phyloP scores from a whole-genome alignment of 2,113 vertebrate species.

The Otus sunia region DNA sequence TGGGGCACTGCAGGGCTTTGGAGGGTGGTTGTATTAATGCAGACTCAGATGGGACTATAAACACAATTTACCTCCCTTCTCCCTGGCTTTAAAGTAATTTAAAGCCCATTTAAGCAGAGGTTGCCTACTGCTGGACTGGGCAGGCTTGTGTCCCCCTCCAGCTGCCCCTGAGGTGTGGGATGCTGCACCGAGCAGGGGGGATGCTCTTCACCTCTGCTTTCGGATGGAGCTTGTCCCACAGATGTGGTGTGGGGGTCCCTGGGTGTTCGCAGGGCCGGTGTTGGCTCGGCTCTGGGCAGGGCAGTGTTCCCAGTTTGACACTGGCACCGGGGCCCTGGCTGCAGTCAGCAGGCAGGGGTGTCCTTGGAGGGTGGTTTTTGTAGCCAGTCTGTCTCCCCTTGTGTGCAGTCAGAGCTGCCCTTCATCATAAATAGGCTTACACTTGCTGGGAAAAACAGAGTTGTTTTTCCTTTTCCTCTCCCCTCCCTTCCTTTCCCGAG shows the following conservation, averaged over 20 bases:
- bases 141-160: accelerated
- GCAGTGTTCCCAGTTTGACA: not conserved
- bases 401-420: accelerated
- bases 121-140: not conserved
- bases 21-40: not conserved
- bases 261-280: accelerated
- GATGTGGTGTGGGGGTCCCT: accelerated
- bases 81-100: not conserved
- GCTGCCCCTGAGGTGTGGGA: accelerated
- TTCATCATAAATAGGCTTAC: not conserved
- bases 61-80: not conserved
- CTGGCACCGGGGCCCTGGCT: accelerated
- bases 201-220: not conserved
- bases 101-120: not conserved
- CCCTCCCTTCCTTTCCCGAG: not conserved
- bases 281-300: not conserved
- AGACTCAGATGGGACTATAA: not conserved
- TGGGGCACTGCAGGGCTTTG: not conserved
- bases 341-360: not conserved
- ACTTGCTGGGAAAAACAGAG: not conserved
- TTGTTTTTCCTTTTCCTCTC: conserved; percentile 1
- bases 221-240: accelerated
- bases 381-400: not conserved
- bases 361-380: not conserved
- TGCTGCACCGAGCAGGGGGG: not conserved